A percentile compares a stretch with the other conserved stretches of the same genome.
Conservation (phyloP, 2,888 invertebrate genomes). For the Coelinius sp. region DNA sequence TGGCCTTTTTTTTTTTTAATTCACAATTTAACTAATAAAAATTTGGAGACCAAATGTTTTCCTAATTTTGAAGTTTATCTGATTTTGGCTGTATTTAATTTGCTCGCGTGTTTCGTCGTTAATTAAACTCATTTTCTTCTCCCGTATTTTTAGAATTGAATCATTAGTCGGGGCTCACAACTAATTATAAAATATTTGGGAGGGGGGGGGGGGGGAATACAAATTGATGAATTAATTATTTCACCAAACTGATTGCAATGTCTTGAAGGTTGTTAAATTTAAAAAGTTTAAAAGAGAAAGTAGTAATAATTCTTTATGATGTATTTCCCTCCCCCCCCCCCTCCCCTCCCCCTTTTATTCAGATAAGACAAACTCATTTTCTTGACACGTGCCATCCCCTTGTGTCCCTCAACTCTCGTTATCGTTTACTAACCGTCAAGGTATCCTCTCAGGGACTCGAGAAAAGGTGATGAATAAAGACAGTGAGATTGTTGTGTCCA, state of each 20-base stretch:
- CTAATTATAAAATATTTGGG: too few species aligned
- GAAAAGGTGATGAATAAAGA: slow-evolving; percentile 26
- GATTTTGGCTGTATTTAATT: not conserved
- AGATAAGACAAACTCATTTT: slow-evolving; percentile 43
- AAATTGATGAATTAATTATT: slow-evolving; percentile 8
- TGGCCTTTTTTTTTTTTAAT: not conserved
- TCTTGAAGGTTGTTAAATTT: not conserved
- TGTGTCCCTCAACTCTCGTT: slow-evolving; percentile 44
- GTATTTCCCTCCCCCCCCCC: slow-evolving; percentile 23
- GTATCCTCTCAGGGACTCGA: slow-evolving; percentile 22
- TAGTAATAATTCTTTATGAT: slow-evolving; percentile 32
- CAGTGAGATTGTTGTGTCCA: slow-evolving; percentile 5
- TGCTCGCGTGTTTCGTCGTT: not conserved
- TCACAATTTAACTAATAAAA: not conserved
- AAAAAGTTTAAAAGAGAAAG: not conserved
- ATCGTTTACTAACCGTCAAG: slow-evolving; percentile 34
- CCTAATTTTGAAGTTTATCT: not conserved
- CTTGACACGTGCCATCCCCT: slow-evolving; percentile 57
- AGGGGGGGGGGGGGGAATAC: not conserved
- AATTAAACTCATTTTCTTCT: not conserved
- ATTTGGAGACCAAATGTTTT: not conserved
- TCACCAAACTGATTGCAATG: not conserved
- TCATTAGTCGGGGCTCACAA: not conserved
- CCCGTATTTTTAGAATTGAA: not conserved
- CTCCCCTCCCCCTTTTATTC: too few species aligned